Conservation (phyloP, 2,797 vertebrate species). For the Syngnathus rostellatus region DNA sequence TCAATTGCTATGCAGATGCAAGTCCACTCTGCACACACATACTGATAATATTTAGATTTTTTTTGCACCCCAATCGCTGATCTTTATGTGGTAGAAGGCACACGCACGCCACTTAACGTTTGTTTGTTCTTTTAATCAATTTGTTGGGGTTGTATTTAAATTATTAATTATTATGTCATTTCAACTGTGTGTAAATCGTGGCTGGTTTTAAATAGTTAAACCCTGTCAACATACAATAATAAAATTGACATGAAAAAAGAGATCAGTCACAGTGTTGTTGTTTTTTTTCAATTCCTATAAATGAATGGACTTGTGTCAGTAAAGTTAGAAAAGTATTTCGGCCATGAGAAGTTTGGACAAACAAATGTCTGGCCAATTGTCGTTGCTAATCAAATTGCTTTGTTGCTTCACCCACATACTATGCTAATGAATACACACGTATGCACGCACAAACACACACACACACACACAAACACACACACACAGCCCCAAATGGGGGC, state of each 20-base stretch:
- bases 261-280: background rate
- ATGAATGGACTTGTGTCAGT: background rate
- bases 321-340: background rate
- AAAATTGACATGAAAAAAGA: background rate
- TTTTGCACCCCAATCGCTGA: no score
- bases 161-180: background rate
- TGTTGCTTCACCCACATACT: background rate
- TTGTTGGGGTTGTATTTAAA: no score
- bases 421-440: constrained; percentile 25
- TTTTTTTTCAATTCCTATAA: background rate
- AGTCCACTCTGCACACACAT: background rate
- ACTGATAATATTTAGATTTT: background rate
- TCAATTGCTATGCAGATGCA: background rate
- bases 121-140: background rate
- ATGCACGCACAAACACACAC: constrained; percentile 11
- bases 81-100: no score
- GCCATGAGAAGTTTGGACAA: background rate
- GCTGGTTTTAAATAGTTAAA: constrained; percentile 3
- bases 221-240: constrained; percentile 1
- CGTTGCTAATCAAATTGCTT: background rate
- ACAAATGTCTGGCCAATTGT: constrained; percentile 2
- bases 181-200: background rate
- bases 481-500: constrained; percentile 44
- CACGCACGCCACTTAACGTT: background rate
- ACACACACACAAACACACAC: constrained; percentile 17